Conservation (phyloP, 2,113 vertebrate genomes). For the Martes martes region DNA sequence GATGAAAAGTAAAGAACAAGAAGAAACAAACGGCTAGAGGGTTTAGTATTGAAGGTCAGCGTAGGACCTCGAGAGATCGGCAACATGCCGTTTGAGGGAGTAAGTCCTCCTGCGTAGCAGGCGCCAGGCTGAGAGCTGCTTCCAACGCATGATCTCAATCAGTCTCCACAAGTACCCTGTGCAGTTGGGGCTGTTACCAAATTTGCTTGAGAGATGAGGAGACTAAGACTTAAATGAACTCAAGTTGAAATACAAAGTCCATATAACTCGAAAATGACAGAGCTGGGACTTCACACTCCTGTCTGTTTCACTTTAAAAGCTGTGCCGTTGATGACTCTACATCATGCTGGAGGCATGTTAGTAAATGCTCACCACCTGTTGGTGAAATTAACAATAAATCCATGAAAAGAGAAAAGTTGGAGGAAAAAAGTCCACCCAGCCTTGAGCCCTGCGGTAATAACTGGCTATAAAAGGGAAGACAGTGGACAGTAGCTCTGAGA, state of each 20-base stretch:
- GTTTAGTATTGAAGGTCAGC: neutral
- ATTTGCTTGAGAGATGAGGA: neutral
- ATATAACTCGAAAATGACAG: neutral
- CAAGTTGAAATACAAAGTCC: neutral
- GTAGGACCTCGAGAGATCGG: neutral
- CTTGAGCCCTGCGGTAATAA: neutral
- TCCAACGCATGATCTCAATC: neutral
- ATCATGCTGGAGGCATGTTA: neutral
- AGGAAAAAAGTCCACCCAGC: neutral
- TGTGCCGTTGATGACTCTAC: neutral
- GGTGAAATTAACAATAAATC: constrained; percentile 2
- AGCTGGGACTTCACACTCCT: neutral
- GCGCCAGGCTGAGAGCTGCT: neutral
- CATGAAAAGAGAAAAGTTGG: neutral
- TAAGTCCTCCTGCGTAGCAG: neutral
- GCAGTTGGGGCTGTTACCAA: neutral
- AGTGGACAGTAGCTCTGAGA: neutral
- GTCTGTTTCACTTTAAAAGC: neutral
- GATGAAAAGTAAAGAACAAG: neutral
- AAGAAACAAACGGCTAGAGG: neutral
- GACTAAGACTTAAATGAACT: neutral
- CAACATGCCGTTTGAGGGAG: neutral
- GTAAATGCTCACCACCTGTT: neutral
- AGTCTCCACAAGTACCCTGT: neutral
- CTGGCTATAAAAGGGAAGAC: neutral